These are phyloP conservation scores for Kradibia gibbosae DNA, from an alignment of 1,140 invertebrate genomes.

Conservation along the genomic window DNA sequence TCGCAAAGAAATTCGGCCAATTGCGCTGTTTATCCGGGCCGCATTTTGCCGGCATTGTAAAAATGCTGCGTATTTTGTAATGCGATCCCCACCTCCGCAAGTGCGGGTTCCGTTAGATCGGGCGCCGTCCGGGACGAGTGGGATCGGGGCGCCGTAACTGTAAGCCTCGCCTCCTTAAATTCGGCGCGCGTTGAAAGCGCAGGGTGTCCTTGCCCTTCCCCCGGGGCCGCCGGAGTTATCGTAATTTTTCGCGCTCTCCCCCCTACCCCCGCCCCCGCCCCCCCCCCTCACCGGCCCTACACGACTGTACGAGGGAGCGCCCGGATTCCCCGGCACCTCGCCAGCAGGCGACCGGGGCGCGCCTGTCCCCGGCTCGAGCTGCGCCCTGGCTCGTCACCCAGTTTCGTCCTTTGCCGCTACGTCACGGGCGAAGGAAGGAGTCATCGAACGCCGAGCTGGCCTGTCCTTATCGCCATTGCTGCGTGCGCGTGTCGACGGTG, in stretches of 20 bases:
- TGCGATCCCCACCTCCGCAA: background rate
- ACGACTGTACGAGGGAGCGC: too few relatives aligned
- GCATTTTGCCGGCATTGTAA: slow-evolving; percentile 5
- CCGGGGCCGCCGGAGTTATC: background rate
- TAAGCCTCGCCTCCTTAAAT: background rate
- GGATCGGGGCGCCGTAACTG: background rate
- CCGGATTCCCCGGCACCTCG: too few relatives aligned
- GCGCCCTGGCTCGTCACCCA: too few relatives aligned
- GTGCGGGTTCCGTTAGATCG: background rate
- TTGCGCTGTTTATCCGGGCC: background rate
- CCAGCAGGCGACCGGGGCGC: too few relatives aligned
- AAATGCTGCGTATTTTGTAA: background rate
- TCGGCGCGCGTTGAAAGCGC: background rate
- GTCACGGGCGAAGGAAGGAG: background rate
- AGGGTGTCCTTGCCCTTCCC: background rate
- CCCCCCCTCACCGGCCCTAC: background rate
- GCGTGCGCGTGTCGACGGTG: too few relatives aligned
- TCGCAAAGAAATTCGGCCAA: background rate
- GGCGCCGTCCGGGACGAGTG: background rate
- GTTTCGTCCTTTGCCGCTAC: too few relatives aligned
- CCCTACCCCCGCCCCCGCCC: background rate
- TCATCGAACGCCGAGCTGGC: slow-evolving; percentile 10
- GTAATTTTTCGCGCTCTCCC: background rate
- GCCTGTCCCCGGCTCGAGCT: too few relatives aligned
- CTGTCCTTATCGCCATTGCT: background rate